These are phyloP conservation scores for Coleophora deauratella DNA, from an alignment of 2,888 invertebrate species.

Conservation along the genomic window DNA sequence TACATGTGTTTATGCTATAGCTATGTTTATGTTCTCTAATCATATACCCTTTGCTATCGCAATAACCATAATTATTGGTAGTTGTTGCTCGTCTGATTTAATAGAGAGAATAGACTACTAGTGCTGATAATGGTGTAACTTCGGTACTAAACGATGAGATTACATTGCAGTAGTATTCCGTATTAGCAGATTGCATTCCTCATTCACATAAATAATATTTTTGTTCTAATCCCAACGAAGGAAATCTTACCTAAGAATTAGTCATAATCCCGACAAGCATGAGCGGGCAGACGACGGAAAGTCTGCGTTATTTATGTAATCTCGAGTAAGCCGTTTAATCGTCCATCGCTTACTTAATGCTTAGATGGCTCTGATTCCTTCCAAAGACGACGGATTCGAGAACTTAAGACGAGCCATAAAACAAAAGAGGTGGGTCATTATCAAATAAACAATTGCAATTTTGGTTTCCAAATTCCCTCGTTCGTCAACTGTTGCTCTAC, in stretches of 20 bases:
- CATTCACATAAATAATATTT: constrained; percentile 16
- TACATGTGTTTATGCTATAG: no score
- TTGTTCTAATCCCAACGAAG: constrained; percentile 20
- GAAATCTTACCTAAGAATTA: constrained; percentile 36
- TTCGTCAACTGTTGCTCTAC: no score
- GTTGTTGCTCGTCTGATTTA: no score
- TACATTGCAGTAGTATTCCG: not conserved
- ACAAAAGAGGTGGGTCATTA: no score
- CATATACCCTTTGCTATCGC: no score
- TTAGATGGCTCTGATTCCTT: constrained; percentile 30
- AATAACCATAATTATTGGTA: not conserved
- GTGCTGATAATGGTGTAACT: not conserved
- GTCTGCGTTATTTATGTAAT: constrained; percentile 48
- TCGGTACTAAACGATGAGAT: not conserved
- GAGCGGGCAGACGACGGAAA: constrained; percentile 33
- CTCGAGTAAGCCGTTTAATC: constrained; percentile 52
- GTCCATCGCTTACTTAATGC: constrained; percentile 52
- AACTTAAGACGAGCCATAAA: no score
- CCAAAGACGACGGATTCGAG: no score
- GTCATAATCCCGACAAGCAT: constrained; percentile 33
- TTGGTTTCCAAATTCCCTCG: no score
- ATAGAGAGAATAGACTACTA: no score
- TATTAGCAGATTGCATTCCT: not conserved
- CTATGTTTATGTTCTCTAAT: no score
- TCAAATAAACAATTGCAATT: no score